phyloP scores from a whole-genome alignment of 2,888 invertebrate genomes.

The Atherix ibis region DNA sequence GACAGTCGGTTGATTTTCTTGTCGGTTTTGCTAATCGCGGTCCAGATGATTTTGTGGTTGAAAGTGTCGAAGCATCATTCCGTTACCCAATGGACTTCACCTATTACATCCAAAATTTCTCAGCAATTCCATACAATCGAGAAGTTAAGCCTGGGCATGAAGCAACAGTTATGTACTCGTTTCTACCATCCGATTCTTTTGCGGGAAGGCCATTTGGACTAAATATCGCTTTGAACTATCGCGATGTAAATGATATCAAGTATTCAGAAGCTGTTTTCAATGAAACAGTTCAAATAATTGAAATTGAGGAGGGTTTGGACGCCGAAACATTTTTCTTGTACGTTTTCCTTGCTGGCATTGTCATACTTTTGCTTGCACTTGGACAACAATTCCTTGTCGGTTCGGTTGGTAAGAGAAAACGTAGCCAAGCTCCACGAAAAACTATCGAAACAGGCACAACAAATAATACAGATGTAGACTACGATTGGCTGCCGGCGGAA shows the following conservation, averaged over 20 bases:
- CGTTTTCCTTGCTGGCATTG: slow-evolving; percentile 80
- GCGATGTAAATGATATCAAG: slow-evolving; percentile 49
- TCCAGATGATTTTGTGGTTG: slow-evolving; percentile 74
- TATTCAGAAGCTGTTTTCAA: slow-evolving; percentile 87
- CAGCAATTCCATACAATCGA: slow-evolving; percentile 72
- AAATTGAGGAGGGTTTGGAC: slow-evolving; percentile 92
- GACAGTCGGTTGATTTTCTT: slow-evolving; percentile 82
- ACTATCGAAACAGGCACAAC: slow-evolving; percentile 83
- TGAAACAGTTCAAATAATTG: slow-evolving; percentile 90
- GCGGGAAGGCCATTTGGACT: slow-evolving; percentile 94
- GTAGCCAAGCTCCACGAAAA: slow-evolving; percentile 37
- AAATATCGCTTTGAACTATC: slow-evolving; percentile 81
- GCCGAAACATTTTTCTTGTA: slow-evolving; percentile 98
- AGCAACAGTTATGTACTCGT: slow-evolving; percentile 88
- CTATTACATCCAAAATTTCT: slow-evolving; percentile 97
- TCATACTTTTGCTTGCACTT: slow-evolving; percentile 69
- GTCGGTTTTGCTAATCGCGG: slow-evolving; percentile 96
- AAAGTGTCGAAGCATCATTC: slow-evolving; percentile 93
- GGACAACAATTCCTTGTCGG: slow-evolving; percentile 79
- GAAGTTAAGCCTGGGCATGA: slow-evolving; percentile 82
- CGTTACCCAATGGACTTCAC: slow-evolving; percentile 98
- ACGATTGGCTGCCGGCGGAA: slow-evolving; percentile 94
- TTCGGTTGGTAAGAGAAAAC: slow-evolving; percentile 57
- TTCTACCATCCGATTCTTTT: slow-evolving; percentile 90
- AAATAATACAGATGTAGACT: slow-evolving; percentile 83